These are phyloP conservation scores for Saturnia pavonia DNA, from an alignment of 2,888 invertebrate genomes.

Conservation along the genomic window DNA sequence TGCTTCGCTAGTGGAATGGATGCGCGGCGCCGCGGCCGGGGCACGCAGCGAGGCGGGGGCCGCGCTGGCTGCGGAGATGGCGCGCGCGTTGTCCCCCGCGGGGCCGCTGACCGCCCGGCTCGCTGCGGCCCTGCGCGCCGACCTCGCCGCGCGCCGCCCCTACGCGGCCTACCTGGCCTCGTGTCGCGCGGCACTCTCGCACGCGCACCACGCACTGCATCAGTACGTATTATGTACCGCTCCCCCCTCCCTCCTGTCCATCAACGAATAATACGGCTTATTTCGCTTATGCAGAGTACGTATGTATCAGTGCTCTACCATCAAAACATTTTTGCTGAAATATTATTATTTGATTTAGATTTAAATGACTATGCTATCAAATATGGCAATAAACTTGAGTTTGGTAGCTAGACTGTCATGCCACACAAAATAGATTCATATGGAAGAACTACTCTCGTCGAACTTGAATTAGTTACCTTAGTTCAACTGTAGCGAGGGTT, in stretches of 20 bases:
- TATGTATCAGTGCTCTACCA: too few species aligned
- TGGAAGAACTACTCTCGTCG: too few species aligned
- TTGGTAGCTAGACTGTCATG: too few species aligned
- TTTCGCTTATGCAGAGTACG: too few species aligned
- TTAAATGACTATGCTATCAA: too few species aligned
- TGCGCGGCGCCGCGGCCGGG: slow-evolving; percentile 55
- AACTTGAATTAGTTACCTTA: too few species aligned
- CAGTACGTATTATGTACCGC: slow-evolving; percentile 44
- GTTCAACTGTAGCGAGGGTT: too few species aligned
- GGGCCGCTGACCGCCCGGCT: slow-evolving; percentile 48
- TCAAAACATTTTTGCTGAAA: too few species aligned
- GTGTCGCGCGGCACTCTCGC: slow-evolving; percentile 62
- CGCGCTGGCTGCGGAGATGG: slow-evolving; percentile 45
- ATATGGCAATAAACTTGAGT: too few species aligned
- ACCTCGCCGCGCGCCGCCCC: slow-evolving; percentile 69
- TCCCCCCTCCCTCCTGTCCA: neutral
- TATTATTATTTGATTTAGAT: too few species aligned
- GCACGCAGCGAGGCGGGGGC: slow-evolving; percentile 46
- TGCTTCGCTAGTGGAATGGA: slow-evolving; percentile 65
- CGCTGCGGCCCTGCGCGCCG: slow-evolving; percentile 65
- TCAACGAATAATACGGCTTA: too few species aligned
- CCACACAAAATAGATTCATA: too few species aligned
- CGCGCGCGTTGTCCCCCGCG: slow-evolving; percentile 38
- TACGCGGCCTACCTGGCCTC: slow-evolving; percentile 70
- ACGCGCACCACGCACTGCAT: slow-evolving; percentile 51